Base-by-base conservation (phyloP, 1,140 invertebrate genomes). In the Sinella curviseta region DNA sequence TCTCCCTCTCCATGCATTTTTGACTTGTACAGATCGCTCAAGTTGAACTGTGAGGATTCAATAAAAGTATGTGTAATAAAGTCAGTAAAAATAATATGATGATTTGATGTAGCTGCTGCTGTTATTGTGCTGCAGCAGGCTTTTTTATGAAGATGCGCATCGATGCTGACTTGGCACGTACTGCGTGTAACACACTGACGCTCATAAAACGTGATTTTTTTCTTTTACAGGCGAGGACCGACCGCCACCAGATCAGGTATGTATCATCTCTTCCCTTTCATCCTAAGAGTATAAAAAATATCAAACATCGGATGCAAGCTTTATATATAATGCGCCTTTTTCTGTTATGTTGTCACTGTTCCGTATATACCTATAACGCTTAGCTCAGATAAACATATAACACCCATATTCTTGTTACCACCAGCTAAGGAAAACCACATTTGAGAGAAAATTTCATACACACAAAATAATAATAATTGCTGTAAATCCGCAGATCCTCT, bases 131-230 rank as follows among this genome's bases (percentile, higher is more conserved):
- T 60, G 57, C 39, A 48, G 57, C 65, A 33, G 12, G 12, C n/a
- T n/a, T 31, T 36, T 80, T 82, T 82, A 82, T 82, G 81, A 82
- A 82, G 81, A 82, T 82, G 81, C 81, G 81, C 81, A 82, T 80
- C 78, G 39, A 54, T 60, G 54, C 70, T 78, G 33, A 57, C 33
- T 77, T 24, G 74, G 81, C 81, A 82, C 81, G 81, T 82, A 79
- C 33, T 33, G 0, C 36, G 48, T 78, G n/a, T 60, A 33, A 39
- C 17, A 26, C 1, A 77, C 39, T 34, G 55, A 54, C 28, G 65
- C 81, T 80, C 77, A 77, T 80, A 82, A 82, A 80, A 82, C 78
- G 77, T 82, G 78, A 88, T 88, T 82, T 85, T 86, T 88, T 87
- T 82, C 86, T 31, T 85, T 81, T 78, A 70, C 78, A 82, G 81